Conservation (phyloP, 1,140 invertebrate species). For the Saccostrea glomerata region DNA sequence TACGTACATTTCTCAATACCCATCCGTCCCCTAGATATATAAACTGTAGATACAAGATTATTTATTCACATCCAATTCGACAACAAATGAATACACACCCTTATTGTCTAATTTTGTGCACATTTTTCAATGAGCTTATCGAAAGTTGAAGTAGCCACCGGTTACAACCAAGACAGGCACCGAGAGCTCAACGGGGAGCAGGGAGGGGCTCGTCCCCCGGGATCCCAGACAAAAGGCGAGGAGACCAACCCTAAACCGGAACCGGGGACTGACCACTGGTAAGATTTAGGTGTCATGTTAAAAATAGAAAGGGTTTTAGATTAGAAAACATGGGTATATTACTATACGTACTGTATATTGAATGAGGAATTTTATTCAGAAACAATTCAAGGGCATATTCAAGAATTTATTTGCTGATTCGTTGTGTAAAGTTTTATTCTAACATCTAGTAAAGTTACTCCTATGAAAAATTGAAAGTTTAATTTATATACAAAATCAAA, state of each 20-base stretch:
- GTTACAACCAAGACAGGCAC: background rate
- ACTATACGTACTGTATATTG: too few relatives aligned
- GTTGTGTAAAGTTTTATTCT: too few relatives aligned
- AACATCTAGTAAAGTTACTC: too few relatives aligned
- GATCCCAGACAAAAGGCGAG: background rate
- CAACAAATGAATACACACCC: conserved; percentile 8
- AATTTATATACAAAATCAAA: too few relatives aligned
- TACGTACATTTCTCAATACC: conserved; percentile 24
- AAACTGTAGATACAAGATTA: background rate
- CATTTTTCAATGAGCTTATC: conserved; percentile 42
- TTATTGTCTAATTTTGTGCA: background rate
- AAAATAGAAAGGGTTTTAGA: too few relatives aligned
- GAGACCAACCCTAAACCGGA: background rate
- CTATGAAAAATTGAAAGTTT: too few relatives aligned
- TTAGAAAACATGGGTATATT: too few relatives aligned
- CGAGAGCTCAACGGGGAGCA: background rate
- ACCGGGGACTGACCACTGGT: background rate
- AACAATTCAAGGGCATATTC: too few relatives aligned
- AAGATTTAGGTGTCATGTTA: background rate
- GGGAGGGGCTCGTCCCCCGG: conserved; percentile 3
- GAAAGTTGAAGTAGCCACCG: conserved; percentile 7
- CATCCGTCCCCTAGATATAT: background rate
- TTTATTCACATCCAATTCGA: background rate
- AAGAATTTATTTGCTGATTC: too few relatives aligned
- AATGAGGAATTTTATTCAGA: too few relatives aligned